Percentiles rank a stretch among this genome's conserved stretches.
These are phyloP conservation scores for Turdus rufiventris DNA, from an alignment of 2,113 vertebrate species.

Conservation along the genomic window DNA sequence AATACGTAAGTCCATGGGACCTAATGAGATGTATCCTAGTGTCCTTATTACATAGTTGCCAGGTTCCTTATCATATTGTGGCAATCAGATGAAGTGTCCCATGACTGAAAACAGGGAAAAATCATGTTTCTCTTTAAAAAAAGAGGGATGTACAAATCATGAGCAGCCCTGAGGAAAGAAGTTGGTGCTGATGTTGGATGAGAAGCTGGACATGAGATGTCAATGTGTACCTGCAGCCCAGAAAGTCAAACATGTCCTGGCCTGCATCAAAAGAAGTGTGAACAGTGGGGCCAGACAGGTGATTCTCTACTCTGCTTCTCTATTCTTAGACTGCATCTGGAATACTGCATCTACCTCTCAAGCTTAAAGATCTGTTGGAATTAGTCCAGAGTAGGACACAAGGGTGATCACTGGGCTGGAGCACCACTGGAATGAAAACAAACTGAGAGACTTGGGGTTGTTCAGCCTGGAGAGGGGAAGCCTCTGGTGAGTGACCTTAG, in stretches of 20 bases:
- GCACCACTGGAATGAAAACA: neutral
- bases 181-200: rapidly evolving
- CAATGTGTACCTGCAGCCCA: rapidly evolving
- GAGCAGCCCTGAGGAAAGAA: neutral
- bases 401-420: rapidly evolving
- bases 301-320: neutral
- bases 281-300: neutral
- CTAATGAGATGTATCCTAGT: rapidly evolving
- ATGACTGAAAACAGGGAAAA: neutral
- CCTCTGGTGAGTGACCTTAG: rapidly evolving
- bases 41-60: rapidly evolving
- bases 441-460: rapidly evolving
- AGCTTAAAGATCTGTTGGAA: neutral
- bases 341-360: rapidly evolving
- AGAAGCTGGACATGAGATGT: rapidly evolving
- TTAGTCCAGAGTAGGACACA: rapidly evolving
- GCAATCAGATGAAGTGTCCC: rapidly evolving
- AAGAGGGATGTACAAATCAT: neutral
- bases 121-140: neutral
- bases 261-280: rapidly evolving
- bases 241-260: rapidly evolving
- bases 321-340: rapidly evolving
- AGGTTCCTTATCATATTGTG: neutral
- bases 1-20: rapidly evolving
- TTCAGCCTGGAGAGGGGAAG: neutral